Evolutionary conservation across 2,888 invertebrate genomes (phyloP), one percentile per base, ranked within the genome.

Genomic region (Arge pagana): DNA sequence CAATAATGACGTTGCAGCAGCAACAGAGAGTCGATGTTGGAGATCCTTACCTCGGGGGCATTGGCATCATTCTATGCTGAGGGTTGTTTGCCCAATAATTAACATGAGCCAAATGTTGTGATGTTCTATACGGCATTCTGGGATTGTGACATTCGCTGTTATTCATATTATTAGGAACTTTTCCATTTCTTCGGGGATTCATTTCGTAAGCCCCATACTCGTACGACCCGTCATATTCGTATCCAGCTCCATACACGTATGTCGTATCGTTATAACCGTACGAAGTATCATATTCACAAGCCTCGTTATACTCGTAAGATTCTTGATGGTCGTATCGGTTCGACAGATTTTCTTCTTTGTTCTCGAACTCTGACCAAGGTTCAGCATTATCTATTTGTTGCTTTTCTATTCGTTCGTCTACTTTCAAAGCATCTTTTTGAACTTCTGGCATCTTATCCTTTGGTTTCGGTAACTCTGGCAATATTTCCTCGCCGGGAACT

Each of bases 121-220:
- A n/a, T 24, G 21, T 33, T 10, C 23, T 19, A 10, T 13, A n/a
- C 8, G 13, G 26, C 1, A 23, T 4, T 11, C 33, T 33, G 2
- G 33, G 23, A 33, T 45, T 24, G n/a, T 3, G 23, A 11, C 8
- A 13, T 10, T 11, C 21, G 10, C 24, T 45, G n/a, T 35, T 35
- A 11, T 42, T 28, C 1, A 42, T 18, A 13, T n/a, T 10, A 2
- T 21, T 33, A 10, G 31, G 31, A 3, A 42, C 19, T 18, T 31
- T 30, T 10, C 11, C 15, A 33, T 15, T 33, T 33, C 33, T 13
- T 7, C 42, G 11, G 7, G n/a, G 33, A 13, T 33, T 33, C 2
- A 45, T 23, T 33, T 35, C 45, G 6, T 45, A 45, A n/a, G 45
- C 45, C 4, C 35, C 33, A 16, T 45, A 45, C 3, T 45, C 45